Conservation (phyloP, 2,797 vertebrate genomes). For the Acipenser transmontanus region DNA sequence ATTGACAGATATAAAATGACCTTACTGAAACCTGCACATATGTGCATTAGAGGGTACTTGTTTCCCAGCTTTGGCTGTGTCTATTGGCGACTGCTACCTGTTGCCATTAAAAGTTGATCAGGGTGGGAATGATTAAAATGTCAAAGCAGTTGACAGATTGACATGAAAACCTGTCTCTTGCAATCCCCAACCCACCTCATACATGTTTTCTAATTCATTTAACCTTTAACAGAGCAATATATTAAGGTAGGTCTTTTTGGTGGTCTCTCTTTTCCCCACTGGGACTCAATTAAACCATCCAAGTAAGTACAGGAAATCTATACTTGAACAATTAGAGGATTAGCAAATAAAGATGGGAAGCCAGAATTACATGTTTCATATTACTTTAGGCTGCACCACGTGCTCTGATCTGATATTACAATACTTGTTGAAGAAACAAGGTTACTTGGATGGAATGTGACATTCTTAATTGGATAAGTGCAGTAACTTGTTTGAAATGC, state of each 20-base stretch:
- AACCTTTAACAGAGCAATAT: slow-evolving; percentile 44
- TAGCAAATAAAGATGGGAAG: slow-evolving; percentile 22
- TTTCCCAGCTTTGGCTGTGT: no score
- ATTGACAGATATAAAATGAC: no score
- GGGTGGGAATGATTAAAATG: background rate
- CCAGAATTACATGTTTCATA: background rate
- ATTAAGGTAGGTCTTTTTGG: background rate
- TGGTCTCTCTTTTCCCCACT: slow-evolving; percentile 13
- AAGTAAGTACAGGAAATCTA: slow-evolving; percentile 62
- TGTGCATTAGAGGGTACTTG: no score
- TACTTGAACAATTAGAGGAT: slow-evolving; percentile 62
- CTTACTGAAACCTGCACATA: no score
- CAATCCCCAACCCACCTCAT: slow-evolving; percentile 26
- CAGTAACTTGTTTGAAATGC: no score
- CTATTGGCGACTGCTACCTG: no score
- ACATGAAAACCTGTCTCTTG: slow-evolving; percentile 40
- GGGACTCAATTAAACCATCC: slow-evolving; percentile 34
- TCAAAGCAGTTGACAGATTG: slow-evolving; percentile 25
- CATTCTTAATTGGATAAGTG: no score
- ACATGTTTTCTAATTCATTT: slow-evolving; percentile 45
- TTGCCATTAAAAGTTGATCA: no score
- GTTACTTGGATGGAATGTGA: background rate
- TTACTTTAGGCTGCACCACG: background rate
- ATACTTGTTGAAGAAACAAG: background rate
- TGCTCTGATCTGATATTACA: background rate